Evolutionary conservation across 2,113 vertebrate genomes (phyloP).

Genomic region (Hippocampus zosterae): DNA sequence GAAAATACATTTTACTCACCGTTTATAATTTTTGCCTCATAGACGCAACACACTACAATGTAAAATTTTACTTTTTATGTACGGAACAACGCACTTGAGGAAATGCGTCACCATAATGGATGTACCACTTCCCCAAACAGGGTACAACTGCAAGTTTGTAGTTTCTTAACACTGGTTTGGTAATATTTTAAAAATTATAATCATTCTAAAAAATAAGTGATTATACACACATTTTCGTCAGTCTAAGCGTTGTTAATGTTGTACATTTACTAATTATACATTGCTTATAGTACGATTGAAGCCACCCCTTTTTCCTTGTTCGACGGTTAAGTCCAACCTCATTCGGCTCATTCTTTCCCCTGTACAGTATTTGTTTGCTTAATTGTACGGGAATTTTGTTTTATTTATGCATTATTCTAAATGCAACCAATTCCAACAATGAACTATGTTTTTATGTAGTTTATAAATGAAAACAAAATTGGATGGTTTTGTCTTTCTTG

Average conservation of each 20-base stretch:
- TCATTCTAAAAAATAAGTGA: not conserved
- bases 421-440: not conserved
- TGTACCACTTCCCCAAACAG: slow-evolving; percentile 20
- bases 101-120: slow-evolving; percentile 19
- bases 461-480: not conserved
- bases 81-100: slow-evolving; percentile 8
- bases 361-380: not conserved
- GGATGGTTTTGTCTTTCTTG: no score
- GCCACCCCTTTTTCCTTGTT: not conserved
- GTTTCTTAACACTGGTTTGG: not conserved
- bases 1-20: slow-evolving; percentile 15
- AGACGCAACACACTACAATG: slow-evolving; percentile 9
- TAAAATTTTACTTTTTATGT: slow-evolving; percentile 31
- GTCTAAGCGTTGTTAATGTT: no score
- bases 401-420: not conserved
- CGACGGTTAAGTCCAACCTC: slow-evolving; percentile 13
- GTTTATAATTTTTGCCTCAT: not conserved
- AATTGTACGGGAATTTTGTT: not conserved
- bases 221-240: fast-evolving
- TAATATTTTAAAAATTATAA: fast-evolving
- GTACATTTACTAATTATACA: no score
- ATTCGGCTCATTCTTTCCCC: not conserved
- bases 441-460: not conserved
- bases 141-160: not conserved
- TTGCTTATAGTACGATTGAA: not conserved